Evolutionary conservation across 1,140 invertebrate species (phyloP).

Genomic region (Trichonephila inaurata): DNA sequence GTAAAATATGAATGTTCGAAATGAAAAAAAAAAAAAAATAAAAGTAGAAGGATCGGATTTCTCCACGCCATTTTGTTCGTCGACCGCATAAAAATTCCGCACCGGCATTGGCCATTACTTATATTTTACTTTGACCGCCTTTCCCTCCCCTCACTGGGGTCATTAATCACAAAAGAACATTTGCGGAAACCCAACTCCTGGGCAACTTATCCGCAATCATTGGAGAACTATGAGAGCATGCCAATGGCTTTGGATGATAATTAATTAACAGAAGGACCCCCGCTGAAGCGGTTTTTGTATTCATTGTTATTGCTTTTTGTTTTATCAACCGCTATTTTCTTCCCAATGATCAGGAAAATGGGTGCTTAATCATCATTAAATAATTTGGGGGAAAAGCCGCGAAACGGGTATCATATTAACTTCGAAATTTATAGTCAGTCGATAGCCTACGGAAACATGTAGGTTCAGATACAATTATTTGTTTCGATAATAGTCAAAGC

Average conservation of each 20-base stretch:
- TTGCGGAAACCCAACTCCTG: background rate
- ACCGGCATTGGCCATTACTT: background rate
- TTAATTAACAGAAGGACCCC: constrained; percentile 6
- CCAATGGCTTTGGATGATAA: background rate
- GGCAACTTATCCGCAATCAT: no score
- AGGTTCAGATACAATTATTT: no score
- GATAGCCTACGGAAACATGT: no score
- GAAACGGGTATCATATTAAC: no score
- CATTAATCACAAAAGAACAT: background rate
- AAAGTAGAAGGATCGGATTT: background rate
- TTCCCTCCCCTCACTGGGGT: background rate
- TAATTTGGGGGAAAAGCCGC: background rate
- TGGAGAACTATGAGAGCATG: background rate
- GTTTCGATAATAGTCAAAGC: no score
- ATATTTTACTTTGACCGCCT: constrained; percentile 2
- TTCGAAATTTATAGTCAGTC: no score
- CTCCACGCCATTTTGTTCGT: background rate
- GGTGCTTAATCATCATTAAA: constrained; percentile 8
- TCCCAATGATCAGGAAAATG: background rate
- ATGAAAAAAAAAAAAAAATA: background rate
- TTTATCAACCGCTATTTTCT: background rate
- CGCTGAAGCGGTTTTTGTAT: background rate
- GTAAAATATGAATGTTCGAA: background rate
- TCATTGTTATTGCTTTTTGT: background rate
- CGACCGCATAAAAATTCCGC: background rate